Base-by-base conservation (phyloP, 30 jellyfish, hydroid and myxozoan genomes). In the Sanderia malayensis region DNA sequence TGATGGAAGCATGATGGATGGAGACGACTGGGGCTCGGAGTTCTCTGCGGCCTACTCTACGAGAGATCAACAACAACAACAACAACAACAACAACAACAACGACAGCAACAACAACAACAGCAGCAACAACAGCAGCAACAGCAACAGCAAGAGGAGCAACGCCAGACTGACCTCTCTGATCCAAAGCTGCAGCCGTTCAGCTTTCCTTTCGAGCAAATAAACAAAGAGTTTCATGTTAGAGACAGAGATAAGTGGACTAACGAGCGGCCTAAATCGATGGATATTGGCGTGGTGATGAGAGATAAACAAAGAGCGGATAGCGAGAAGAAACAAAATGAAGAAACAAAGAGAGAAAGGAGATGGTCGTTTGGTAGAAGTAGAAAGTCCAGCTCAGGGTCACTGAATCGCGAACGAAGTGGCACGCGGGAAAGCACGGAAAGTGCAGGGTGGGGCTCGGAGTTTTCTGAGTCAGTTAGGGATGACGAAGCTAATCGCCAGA, bases 21-120 rank as follows among this genome's bases (percentile, higher is more conserved):
- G 91, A 44, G 95, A 85, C 15, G 88, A 67, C 47, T 85, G 95
- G 95, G 95, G 95, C 0, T 85, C 95, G 31, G 95, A 85, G 33
- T 85, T 85, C 66, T 85, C 95, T 20, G 87, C 44, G 23, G 34
- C 32, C 1, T 75, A 71, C 31, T 63, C 84, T 4, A 60, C 46
- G 34, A 66, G 76, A 27, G 67, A 20, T 24, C 70, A 21, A 1
- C 46, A 24, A n/a, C n/a, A n/a, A n/a, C n/a, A n/a, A n/a, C n/a
- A n/a, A n/a, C n/a, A n/a, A n/a, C n/a, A n/a, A n/a, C n/a, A n/a
- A n/a, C n/a, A n/a, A n/a, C n/a, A n/a, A n/a, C n/a, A n/a, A n/a
- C n/a, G n/a, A n/a, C n/a, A n/a, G n/a, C n/a, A n/a, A n/a, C n/a
- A n/a, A n/a, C n/a, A n/a, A n/a, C n/a, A n/a, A n/a, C n/a, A n/a